Conservation (phyloP, 2,888 invertebrate genomes). For the Andrena dorsata region DNA sequence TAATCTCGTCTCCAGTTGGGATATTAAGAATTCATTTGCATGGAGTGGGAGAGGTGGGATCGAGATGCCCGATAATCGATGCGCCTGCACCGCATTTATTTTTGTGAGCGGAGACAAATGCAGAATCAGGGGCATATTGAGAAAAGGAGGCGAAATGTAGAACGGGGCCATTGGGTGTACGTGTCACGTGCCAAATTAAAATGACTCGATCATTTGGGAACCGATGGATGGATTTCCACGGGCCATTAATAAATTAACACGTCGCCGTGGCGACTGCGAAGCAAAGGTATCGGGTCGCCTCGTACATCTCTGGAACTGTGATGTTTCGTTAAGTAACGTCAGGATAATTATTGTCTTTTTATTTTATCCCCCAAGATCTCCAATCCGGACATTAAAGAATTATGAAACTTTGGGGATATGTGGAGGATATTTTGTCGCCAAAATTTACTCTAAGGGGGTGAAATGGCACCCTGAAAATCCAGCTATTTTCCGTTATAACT, state of each 20-base stretch:
- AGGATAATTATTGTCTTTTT: no score
- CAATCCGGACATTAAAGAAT: no score
- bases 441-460: no score
- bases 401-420: no score
- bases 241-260: slow-evolving; percentile 68
- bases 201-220: slow-evolving; percentile 55
- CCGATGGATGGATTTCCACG: slow-evolving; percentile 45
- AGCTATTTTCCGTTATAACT: no score
- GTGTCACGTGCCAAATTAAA: slow-evolving; percentile 42
- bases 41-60: background rate
- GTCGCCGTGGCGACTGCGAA: slow-evolving; percentile 42
- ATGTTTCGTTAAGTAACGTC: background rate
- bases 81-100: slow-evolving; percentile 22
- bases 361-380: no score
- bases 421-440: no score
- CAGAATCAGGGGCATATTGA: background rate
- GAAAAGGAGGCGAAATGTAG: slow-evolving; percentile 56
- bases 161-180: slow-evolving; percentile 35
- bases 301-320: background rate
- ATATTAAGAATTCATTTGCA: slow-evolving; percentile 13
- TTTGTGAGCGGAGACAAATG: slow-evolving; percentile 3
- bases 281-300: slow-evolving; percentile 44
- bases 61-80: slow-evolving; percentile 1
- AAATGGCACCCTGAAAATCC: no score
- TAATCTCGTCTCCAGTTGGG: background rate